phyloP scores from a whole-genome alignment of 2,888 invertebrate species.

The Willowsia nigromaculata region DNA sequence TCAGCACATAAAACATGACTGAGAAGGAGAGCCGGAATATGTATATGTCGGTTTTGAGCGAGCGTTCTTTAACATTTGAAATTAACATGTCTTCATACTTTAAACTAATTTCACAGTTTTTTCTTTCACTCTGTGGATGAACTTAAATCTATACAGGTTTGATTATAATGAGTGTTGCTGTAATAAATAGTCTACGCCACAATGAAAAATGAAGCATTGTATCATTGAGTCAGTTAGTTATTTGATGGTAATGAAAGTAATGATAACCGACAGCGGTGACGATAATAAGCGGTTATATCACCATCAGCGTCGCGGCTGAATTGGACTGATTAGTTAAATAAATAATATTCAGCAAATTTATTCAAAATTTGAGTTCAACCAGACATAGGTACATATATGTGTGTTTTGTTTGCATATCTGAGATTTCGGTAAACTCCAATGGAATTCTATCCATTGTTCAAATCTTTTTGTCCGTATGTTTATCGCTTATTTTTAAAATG shows the following conservation, averaged over 20 bases:
- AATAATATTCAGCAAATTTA: neutral
- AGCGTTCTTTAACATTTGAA: no score
- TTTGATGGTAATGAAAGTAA: neutral
- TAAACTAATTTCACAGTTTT: no score
- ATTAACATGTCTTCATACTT: no score
- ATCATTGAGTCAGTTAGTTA: neutral
- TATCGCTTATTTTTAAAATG: no score
- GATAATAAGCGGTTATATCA: neutral
- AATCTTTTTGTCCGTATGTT: no score
- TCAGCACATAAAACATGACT: neutral
- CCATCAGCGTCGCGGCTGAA: neutral
- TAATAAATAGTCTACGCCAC: neutral
- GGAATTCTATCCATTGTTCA: no score
- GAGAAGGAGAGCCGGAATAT: neutral
- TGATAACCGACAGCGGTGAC: neutral
- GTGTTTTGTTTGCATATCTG: neutral
- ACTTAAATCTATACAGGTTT: neutral
- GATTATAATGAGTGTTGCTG: neutral
- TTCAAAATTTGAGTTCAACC: neutral
- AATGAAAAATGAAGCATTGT: neutral
- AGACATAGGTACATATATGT: neutral
- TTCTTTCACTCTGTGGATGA: no score
- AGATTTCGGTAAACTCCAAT: no score
- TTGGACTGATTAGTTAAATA: neutral
- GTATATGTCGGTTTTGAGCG: no score